phyloP scores from a whole-genome alignment of 2,797 vertebrate genomes.

The Periparus ater region DNA sequence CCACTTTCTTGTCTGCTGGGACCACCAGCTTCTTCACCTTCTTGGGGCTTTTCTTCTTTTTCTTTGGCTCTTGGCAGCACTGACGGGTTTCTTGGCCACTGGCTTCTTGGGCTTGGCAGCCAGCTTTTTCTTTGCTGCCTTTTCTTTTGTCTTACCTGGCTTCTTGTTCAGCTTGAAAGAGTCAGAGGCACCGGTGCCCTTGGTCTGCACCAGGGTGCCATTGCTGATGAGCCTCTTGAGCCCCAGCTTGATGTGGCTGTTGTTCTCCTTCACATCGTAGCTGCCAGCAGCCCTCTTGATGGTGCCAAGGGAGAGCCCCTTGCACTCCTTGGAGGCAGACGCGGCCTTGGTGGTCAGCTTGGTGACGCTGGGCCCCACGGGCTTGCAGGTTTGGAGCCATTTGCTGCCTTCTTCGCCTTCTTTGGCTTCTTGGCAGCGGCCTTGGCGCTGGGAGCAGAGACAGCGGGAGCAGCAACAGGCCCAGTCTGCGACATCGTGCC shows the following conservation, averaged over 20 bases:
- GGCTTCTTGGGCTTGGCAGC: not conserved
- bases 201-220: conserved; percentile 67
- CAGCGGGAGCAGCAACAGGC: not conserved
- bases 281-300: conserved; percentile 76
- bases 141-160: not conserved
- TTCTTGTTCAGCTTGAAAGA: not conserved
- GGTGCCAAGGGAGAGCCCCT: conserved; percentile 67
- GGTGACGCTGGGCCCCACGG: conserved; percentile 60
- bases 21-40: not conserved
- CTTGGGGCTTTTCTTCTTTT: not conserved
- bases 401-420: conserved; percentile 57
- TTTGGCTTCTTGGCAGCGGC: conserved; percentile 43
- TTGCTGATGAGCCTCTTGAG: conserved; percentile 76
- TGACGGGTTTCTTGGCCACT: accelerated
- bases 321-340: conserved; percentile 68
- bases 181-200: conserved; percentile 57
- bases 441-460: not conserved
- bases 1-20: not conserved
- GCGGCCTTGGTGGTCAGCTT: conserved; percentile 69
- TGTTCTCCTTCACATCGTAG: conserved; percentile 71
- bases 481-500: accelerated
- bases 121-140: not conserved
- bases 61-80: not conserved
- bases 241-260: conserved; percentile 73
- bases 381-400: conserved; percentile 56